Percentiles rank a stretch among this genome's conserved stretches.
phyloP scores from a whole-genome alignment of 2,888 invertebrate species.

The Allolobophora icterica region DNA sequence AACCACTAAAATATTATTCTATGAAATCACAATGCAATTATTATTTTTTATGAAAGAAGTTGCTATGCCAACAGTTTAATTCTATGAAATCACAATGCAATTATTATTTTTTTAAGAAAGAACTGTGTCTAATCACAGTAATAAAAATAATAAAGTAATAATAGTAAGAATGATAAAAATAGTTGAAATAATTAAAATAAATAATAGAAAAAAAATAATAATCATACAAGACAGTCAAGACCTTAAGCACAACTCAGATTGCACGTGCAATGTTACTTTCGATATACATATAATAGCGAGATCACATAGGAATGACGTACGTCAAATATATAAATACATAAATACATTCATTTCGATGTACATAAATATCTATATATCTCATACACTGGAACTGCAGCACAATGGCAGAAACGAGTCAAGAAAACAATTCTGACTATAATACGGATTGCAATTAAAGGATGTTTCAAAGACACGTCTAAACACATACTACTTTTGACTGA shows the following conservation, averaged over 20 bases:
- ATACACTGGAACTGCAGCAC: not conserved
- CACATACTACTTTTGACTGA: not conserved
- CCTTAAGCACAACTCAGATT: not conserved
- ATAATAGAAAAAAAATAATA: not conserved
- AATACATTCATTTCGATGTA: not conserved
- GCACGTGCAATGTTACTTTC: not conserved
- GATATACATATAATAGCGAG: not conserved
- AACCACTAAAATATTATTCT: too few species aligned
- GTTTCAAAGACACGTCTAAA: not conserved
- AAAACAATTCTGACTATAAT: not conserved
- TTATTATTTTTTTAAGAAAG: too few species aligned
- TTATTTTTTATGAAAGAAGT: too few species aligned
- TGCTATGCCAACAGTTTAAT: too few species aligned
- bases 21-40: too few species aligned
- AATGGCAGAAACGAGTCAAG: not conserved
- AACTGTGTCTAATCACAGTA: not conserved
- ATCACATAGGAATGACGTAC: not conserved
- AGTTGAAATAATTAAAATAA: not conserved
- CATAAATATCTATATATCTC: slow-evolving; percentile 1
- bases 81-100: too few species aligned
- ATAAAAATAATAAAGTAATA: not conserved
- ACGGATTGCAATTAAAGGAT: not conserved
- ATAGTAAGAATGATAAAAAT: not conserved
- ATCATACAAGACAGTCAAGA: not conserved
- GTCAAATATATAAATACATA: not conserved